Evolutionary conservation across 2,113 vertebrate species (phyloP).

Genomic region (Pungitius pungitius): DNA sequence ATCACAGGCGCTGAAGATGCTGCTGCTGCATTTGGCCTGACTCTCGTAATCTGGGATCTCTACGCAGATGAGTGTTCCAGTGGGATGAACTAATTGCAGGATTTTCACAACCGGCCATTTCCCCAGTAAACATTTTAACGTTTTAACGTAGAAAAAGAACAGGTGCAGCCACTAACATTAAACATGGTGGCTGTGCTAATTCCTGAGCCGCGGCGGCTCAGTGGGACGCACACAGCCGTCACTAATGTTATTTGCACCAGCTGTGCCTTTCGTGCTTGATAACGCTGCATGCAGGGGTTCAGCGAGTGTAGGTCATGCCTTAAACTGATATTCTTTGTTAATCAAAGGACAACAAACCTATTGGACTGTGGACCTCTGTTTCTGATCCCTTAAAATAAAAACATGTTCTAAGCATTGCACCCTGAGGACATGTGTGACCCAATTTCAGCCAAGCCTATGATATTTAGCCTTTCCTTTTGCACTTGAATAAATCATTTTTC

Average conservation of each 20-base stretch:
- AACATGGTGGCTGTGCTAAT: slow-evolving; percentile 15
- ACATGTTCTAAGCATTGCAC: not conserved
- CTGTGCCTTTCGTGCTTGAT: slow-evolving; percentile 9
- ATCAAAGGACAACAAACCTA: not conserved
- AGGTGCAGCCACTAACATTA: slow-evolving; percentile 6
- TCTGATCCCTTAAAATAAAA: not conserved
- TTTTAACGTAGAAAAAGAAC: slow-evolving; percentile 5
- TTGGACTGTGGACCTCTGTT: not conserved
- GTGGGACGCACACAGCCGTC: slow-evolving; percentile 16
- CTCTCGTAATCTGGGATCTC: not conserved
- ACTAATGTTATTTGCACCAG: slow-evolving; percentile 30
- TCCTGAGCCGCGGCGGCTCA: slow-evolving; percentile 11
- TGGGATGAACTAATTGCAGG: slow-evolving; percentile 10
- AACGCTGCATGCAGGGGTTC: not conserved
- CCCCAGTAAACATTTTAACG: slow-evolving; percentile 9
- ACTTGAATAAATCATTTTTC: not conserved
- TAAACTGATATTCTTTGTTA: not conserved
- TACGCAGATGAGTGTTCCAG: not conserved
- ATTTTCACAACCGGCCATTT: not conserved
- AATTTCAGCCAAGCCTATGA: not conserved
- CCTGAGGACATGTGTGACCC: not conserved
- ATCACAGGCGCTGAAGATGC: no score
- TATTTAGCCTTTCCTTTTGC: not conserved
- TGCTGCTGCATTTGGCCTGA: slow-evolving; percentile 9
- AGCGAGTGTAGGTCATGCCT: not conserved